Base-by-base conservation (phyloP, 2,113 vertebrate genomes). In the Brachypteracias leptosomus region DNA sequence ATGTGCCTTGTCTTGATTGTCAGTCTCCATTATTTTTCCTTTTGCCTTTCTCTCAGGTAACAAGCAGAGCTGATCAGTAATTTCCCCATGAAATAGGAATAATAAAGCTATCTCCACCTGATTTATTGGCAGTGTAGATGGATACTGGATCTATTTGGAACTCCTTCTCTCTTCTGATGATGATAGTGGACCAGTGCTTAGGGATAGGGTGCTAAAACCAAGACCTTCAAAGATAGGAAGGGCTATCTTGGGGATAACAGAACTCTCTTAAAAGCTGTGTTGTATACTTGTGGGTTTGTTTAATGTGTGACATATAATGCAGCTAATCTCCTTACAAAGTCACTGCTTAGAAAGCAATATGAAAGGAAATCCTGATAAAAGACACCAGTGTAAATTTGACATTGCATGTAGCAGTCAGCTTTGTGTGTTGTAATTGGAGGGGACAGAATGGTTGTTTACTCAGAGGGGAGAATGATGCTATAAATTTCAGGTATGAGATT, bases 351-450 rank as follows among this genome's bases (percentile, higher is more conserved):
- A 95, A 85, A 96, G 94, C 80, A 94, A 82, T 95, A 93, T 90
- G 83, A 91, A 88, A 95, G 91, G 89, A 94, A 90, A 97, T 95
- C 68, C 89, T 89, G 92, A 95, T 91, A 95, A 94, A 93, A 96
- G 85, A 85, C 91, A 92, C 58, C 82, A 88, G 70, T 92, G 82
- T 94, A 95, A 97, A 95, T 96, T 91, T 95, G 93, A 90, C 71
- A 92, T 95, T 88, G 86, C 67, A 75, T 86, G 81, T 93, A 94
- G 94, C 90, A 95, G 85, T 96, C 91, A 81, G 55, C 89, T 96
- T 97, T 93, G 80, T 17, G 9, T 0, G 4, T 95, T 93, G 84
- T 97, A 94, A 95, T 97, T 97, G 96, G 81, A 87, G 92, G 89
- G 52, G 88, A 85, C 88, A 59, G 80, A 94, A 51, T 8, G 94